Evolutionary conservation across 2,888 invertebrate species (phyloP).

Genomic region (Cosmia trapezina): DNA sequence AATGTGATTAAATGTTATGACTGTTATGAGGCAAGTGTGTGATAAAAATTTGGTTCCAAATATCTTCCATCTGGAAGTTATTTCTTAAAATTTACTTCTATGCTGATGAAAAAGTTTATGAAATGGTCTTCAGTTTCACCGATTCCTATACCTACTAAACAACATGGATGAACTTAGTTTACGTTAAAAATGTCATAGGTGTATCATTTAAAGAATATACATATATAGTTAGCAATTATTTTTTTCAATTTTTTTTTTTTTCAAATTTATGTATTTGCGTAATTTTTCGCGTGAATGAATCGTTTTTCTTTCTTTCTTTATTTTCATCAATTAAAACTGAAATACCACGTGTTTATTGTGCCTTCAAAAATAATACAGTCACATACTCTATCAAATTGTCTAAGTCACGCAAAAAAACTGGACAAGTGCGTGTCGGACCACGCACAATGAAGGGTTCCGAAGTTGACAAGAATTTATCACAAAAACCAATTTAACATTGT

Average conservation of each 20-base stretch:
- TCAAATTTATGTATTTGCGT: no score
- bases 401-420: neutral
- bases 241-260: no score
- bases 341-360: neutral
- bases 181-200: neutral
- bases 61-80: neutral
- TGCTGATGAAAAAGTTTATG: neutral
- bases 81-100: no score
- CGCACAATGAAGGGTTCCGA: no score
- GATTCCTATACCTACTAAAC: neutral
- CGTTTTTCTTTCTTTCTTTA: no score
- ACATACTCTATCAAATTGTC: neutral
- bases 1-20: neutral
- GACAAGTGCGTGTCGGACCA: no score
- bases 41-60: neutral
- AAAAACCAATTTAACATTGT: no score
- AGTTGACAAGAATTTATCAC: no score
- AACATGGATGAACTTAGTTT: neutral
- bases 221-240: neutral
- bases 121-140: neutral
- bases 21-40: neutral
- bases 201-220: neutral
- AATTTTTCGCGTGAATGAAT: no score
- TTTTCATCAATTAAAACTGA: neutral
- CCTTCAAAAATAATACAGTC: neutral